Percentiles rank a stretch among this genome's conserved stretches.
phyloP scores from a whole-genome alignment of 1,140 invertebrate genomes.

The Thaumetopoea pityocampa region DNA sequence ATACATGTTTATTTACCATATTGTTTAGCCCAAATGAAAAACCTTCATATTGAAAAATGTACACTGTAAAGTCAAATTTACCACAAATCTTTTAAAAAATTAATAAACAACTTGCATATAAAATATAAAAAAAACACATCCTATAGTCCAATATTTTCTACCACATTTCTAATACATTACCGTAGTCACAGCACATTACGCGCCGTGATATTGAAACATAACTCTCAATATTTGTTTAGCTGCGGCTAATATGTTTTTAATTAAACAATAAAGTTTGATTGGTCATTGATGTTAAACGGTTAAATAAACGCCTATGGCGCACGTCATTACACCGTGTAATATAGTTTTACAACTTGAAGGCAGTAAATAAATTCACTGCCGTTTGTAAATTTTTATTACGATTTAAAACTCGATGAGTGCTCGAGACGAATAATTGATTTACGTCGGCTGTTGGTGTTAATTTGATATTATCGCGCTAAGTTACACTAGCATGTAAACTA shows the following conservation, averaged over 20 bases:
- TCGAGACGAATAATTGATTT: slow-evolving; percentile 73
- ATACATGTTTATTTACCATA: too few species aligned
- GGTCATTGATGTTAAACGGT: slow-evolving; percentile 63
- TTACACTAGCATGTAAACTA: slow-evolving; percentile 17
- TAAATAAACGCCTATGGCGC: slow-evolving; percentile 71
- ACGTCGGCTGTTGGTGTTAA: slow-evolving; percentile 65
- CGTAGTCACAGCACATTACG: too few species aligned
- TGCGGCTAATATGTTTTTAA: slow-evolving; percentile 48
- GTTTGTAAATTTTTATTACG: slow-evolving; percentile 73
- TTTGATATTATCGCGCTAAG: slow-evolving; percentile 58
- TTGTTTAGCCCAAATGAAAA: too few species aligned
- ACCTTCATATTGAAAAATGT: too few species aligned
- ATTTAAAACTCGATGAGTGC: slow-evolving; percentile 73
- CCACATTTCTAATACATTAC: too few species aligned
- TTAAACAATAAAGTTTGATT: slow-evolving; percentile 56
- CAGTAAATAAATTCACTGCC: slow-evolving; percentile 74
- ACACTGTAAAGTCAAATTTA: too few species aligned
- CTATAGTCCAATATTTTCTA: too few species aligned
- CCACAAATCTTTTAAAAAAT: too few species aligned
- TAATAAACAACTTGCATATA: too few species aligned
- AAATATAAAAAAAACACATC: too few species aligned
- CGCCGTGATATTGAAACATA: too few species aligned
- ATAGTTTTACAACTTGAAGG: slow-evolving; percentile 72
- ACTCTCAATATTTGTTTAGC: slow-evolving; percentile 20
- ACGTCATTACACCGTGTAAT: slow-evolving; percentile 72